Evolutionary conservation across 2,113 vertebrate genomes (phyloP).

Genomic region (Caranx ignobilis): DNA sequence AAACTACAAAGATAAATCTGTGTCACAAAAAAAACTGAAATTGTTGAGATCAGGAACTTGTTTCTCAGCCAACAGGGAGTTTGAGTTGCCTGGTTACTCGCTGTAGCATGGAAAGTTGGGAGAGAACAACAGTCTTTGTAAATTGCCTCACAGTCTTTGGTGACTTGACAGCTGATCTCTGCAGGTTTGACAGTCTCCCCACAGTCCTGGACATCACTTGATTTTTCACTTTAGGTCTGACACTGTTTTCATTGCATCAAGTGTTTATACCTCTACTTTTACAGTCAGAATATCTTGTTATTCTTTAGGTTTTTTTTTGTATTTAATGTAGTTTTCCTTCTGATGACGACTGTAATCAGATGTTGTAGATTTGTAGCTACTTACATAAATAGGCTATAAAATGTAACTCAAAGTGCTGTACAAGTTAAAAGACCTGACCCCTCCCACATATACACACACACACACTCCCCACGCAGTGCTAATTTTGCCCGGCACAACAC

Average conservation of each 20-base stretch:
- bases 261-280: conserved; percentile 5
- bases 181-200: conserved; percentile 38
- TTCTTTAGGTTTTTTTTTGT: neutral
- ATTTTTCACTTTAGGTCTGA: conserved; percentile 37
- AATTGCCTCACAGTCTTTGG: conserved; percentile 45
- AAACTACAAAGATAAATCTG: conserved; percentile 11
- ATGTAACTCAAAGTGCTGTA: too few relatives aligned
- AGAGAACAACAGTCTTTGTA: conserved; percentile 33
- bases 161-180: conserved; percentile 60
- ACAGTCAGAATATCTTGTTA: neutral
- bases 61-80: conserved; percentile 41
- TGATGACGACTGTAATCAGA: neutral
- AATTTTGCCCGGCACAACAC: too few relatives aligned
- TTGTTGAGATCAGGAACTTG: conserved; percentile 36
- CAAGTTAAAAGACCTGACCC: too few relatives aligned
- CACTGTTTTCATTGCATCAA: conserved; percentile 37
- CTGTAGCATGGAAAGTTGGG: conserved; percentile 18
- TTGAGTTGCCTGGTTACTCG: conserved; percentile 45
- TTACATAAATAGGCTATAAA: too few relatives aligned
- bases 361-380: neutral
- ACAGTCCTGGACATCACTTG: conserved; percentile 40
- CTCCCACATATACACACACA: too few relatives aligned
- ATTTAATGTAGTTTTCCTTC: neutral
- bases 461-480: too few relatives aligned
- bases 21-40: conserved; percentile 28